Evolutionary conservation across 2,113 vertebrate genomes (phyloP).

Genomic region (Hystrix brachyura): DNA sequence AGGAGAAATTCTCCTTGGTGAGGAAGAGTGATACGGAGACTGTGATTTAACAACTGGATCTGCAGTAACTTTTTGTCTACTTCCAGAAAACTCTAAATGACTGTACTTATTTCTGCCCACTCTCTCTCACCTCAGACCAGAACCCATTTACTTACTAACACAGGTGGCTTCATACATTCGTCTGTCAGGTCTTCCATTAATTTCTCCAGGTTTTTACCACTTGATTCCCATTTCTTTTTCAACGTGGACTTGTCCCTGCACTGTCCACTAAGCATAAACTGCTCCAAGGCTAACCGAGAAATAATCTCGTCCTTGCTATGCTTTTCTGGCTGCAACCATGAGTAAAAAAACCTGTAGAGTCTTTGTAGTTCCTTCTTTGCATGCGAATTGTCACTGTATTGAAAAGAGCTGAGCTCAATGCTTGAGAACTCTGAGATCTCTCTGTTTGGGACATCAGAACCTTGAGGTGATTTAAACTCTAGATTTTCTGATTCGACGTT

Average conservation of each 20-base stretch:
- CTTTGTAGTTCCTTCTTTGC: constrained; percentile 5
- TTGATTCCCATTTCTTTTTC: constrained; percentile 46
- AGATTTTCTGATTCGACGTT: neutral
- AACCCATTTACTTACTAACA: neutral
- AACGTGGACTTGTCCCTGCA: neutral
- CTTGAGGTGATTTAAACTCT: neutral
- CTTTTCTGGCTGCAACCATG: constrained; percentile 47
- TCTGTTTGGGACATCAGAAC: neutral
- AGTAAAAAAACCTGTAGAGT: constrained; percentile 12
- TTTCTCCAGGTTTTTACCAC: constrained; percentile 49
- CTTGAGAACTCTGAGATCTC: neutral
- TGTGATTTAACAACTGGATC: neutral
- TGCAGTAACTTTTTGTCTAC: neutral
- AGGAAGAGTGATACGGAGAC: neutral
- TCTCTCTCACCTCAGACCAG: neutral
- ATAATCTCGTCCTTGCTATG: constrained; percentile 53
- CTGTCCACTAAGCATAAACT: neutral
- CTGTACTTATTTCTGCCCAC: too few species aligned
- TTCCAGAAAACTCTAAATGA: neutral
- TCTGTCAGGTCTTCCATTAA: constrained; percentile 55
- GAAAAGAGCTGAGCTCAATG: neutral
- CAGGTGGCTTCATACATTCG: neutral
- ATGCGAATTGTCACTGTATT: neutral
- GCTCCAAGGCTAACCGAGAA: neutral
- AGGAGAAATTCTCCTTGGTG: neutral